Percentiles rank a stretch among this genome's conserved stretches.
These are phyloP conservation scores for Hydrolagus affinis DNA, from an alignment of 2,113 vertebrate species.

Conservation along the genomic window DNA sequence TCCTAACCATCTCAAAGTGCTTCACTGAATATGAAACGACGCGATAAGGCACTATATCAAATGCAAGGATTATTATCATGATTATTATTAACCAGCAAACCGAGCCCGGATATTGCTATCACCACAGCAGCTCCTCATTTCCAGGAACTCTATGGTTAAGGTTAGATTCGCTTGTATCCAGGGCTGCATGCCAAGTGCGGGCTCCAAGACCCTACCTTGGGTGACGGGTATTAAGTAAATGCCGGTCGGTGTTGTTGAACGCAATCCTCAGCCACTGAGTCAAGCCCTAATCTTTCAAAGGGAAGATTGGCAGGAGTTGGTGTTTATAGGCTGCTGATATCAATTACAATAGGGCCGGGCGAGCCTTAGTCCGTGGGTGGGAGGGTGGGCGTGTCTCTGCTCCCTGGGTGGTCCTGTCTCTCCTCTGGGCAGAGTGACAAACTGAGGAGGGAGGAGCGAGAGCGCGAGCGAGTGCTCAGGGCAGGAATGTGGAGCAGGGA, in stretches of 20 bases:
- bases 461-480: too few relatives aligned
- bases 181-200: too few relatives aligned
- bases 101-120: background rate
- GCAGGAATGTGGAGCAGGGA: background rate
- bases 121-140: background rate
- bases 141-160: background rate
- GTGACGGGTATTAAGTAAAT: background rate
- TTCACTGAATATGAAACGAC: too few relatives aligned
- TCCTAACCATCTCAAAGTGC: too few relatives aligned
- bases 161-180: background rate
- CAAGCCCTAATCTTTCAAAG: slow-evolving; percentile 22
- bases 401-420: slow-evolving; percentile 20
- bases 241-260: background rate
- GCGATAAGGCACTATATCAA: too few relatives aligned
- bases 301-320: slow-evolving; percentile 8
- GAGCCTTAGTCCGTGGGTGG: too few relatives aligned
- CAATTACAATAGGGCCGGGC: background rate
- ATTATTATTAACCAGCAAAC: background rate
- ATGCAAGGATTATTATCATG: too few relatives aligned
- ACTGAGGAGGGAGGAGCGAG: too few relatives aligned
- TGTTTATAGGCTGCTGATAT: slow-evolving; percentile 26
- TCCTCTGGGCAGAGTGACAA: background rate
- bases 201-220: too few relatives aligned
- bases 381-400: background rate
- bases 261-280: slow-evolving; percentile 17